These are phyloP conservation scores for Chaenocephalus aceratus DNA, from an alignment of 2,113 vertebrate species.

Conservation along the genomic window DNA sequence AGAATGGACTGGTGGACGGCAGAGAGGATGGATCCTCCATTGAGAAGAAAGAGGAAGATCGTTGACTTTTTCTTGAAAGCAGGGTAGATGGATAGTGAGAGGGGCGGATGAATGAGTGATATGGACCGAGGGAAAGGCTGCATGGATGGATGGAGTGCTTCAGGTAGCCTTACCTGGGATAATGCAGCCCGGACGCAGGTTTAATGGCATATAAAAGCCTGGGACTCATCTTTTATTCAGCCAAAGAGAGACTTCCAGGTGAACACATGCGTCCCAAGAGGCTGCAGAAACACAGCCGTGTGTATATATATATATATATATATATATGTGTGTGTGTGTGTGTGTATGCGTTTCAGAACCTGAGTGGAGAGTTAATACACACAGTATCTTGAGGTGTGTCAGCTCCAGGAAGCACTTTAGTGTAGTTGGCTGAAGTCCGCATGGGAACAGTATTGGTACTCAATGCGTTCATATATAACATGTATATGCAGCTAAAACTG, in stretches of 20 bases:
- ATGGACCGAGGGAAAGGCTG: conserved; percentile 45
- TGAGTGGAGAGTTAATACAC: conserved; percentile 68
- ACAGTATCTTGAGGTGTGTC: conserved; percentile 50
- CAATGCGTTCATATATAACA: conserved; percentile 38
- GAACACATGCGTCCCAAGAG: conserved; percentile 73
- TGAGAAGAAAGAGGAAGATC: conserved; percentile 80
- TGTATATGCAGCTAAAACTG: conserved; percentile 15
- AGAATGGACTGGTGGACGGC: conserved; percentile 63
- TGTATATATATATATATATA: not conserved
- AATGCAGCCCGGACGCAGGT: conserved; percentile 70
- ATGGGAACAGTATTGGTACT: conserved; percentile 49
- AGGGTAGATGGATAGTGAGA: conserved; percentile 65
- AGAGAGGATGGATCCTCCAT: conserved; percentile 74
- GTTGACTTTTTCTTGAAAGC: conserved; percentile 76
- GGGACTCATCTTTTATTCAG: conserved; percentile 83
- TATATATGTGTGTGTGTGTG: conserved; percentile 30
- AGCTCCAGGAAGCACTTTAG: conserved; percentile 69
- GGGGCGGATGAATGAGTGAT: conserved; percentile 74
- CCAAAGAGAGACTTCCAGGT: conserved; percentile 74
- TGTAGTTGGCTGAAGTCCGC: conserved; percentile 57
- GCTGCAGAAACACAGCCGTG: conserved; percentile 50
- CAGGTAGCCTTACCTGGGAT: conserved; percentile 82
- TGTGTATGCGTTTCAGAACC: conserved; percentile 46
- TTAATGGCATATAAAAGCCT: conserved; percentile 86
- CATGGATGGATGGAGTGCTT: conserved; percentile 55